Evolutionary conservation across 1,140 invertebrate species (phyloP), one percentile per base, ranked within the genome.

Genomic region (Gryon sp.): DNA sequence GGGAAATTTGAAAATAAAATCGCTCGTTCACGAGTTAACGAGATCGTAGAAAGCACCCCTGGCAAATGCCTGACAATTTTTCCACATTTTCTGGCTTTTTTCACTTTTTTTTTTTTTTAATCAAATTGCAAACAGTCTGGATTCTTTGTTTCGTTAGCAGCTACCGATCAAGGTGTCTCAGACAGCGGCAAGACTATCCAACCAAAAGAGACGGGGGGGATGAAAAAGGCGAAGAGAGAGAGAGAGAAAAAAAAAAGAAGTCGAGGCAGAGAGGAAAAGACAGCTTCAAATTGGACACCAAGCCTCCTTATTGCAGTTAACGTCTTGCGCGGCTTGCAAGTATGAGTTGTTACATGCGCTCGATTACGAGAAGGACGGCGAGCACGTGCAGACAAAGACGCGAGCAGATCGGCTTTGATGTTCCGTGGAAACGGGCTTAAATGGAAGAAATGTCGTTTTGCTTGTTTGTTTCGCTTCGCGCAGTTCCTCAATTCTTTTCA

Each of bases 381-480:
- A 20, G 34, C 43, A 20, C 53, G 14, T 32, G 18, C 41, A 43
- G 45, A 62, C 53, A 50, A 69, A 73, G 68, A 76, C 26, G 50
- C 55, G 48, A 14, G 30, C 14, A 20, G 5, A 63, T 68, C 65
- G 70, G 65, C 78, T 78, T 80, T 80, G 78, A 80, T 78, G 78
- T 78, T 69, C 75, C 78, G 68, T 68, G 62, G 78, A 78, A 80
- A 80, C 78, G 63, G 60, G 57, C 75, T 80, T 80, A 80, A 80
- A 78, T 80, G 78, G 78, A 72, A 78, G 75, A 63, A 72, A 65
- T 52, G 78, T 69, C 66, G 78, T 80, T 77, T 69, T 76, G 78
- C 55, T 78, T 70, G 69, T 77, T 78, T 46, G 41, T 22, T 24
- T 57, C 65, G 65, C 50, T 55, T 62, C 60, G 48, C 60, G 50